Percentiles rank a stretch among this genome's conserved stretches.
Evolutionary conservation across 2,888 invertebrate genomes (phyloP).

Genomic region (Aporophyla lueneburgensis): DNA sequence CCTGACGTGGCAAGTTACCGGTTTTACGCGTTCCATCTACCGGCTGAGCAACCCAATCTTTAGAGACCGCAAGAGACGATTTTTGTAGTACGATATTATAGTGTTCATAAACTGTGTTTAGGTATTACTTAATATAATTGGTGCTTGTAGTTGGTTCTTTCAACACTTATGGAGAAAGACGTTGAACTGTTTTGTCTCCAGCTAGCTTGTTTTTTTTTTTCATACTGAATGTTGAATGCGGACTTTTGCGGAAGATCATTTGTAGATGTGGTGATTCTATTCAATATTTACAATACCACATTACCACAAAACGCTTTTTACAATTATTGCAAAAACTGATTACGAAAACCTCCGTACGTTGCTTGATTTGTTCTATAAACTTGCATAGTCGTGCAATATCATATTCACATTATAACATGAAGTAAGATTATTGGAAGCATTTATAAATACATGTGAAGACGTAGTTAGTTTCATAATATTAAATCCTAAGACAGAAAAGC

Average conservation of each 20-base stretch:
- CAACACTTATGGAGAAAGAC: background rate
- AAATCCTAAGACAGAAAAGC: slow-evolving; percentile 79
- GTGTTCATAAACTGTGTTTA: background rate
- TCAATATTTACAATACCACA: background rate
- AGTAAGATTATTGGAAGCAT: slow-evolving; percentile 47
- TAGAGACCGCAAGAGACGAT: slow-evolving; percentile 15
- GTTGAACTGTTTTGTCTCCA: too few species aligned
- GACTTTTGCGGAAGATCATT: background rate
- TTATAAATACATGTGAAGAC: slow-evolving; percentile 56
- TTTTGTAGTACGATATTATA: slow-evolving; percentile 12
- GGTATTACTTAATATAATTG: background rate
- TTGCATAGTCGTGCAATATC: slow-evolving; percentile 45
- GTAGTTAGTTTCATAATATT: slow-evolving; percentile 76
- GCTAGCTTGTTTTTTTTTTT: background rate
- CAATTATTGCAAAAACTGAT: slow-evolving; percentile 36
- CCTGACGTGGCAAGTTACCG: slow-evolving; percentile 61
- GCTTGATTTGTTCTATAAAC: slow-evolving; percentile 34
- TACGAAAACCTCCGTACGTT: slow-evolving; percentile 19
- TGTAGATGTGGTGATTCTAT: background rate
- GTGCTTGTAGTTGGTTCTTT: background rate
- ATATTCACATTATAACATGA: slow-evolving; percentile 29
- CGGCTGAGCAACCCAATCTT: slow-evolving; percentile 33
- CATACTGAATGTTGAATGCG: background rate
- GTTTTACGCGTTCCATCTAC: slow-evolving; percentile 52
- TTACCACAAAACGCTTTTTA: slow-evolving; percentile 26